Evolutionary conservation across 2,113 vertebrate genomes (phyloP), one percentile per base, ranked within the genome.

Genomic region (Cebus imitator): DNA sequence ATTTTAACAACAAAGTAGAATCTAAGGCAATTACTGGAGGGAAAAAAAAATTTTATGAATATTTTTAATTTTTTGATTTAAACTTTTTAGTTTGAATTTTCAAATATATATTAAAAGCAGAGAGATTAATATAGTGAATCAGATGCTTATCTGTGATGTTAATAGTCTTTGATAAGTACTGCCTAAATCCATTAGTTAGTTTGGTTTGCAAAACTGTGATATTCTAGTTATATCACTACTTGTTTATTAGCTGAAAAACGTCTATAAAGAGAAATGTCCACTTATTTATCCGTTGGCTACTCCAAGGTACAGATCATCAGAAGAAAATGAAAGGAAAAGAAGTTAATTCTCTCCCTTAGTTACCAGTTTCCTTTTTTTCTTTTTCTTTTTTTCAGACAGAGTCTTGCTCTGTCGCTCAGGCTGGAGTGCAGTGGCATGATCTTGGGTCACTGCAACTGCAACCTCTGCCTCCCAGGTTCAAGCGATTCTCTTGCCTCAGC

Each of bases 51-150:
- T 70, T 35, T 25, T 7, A 5, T 78, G 30, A 78, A 43, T 30
- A 45, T 86, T 76, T 85, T 61, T 27, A 45, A 57, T 23, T 52
- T 32, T 21, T 64, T 86, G 50, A 11, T 30, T 76, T 66, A 78
- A n/a, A 73, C 43, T 66, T 72, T 93, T 73, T 81, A 79, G 85
- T 95, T 90, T 80, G 45, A 94, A 94, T 64, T 66, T 76, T 52
- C 55, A 94, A 90, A 45, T 23, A 73, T 50, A 84, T 79, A 43
- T 5, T 5, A 75, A 86, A 96, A 45, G 43, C n/a, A 84, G 85
- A 83, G 90, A 82, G 21, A 80, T 30, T 72, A 93, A 37, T 25
- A 85, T 23, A 61, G 58, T 86, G n/a, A 93, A 80, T 90, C 72
- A 86, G 80, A 72, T 45, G 43, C 48, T 87, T 91, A 23, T 94